Conservation (phyloP, 2,888 invertebrate species). For the Halictus quadricinctus region DNA sequence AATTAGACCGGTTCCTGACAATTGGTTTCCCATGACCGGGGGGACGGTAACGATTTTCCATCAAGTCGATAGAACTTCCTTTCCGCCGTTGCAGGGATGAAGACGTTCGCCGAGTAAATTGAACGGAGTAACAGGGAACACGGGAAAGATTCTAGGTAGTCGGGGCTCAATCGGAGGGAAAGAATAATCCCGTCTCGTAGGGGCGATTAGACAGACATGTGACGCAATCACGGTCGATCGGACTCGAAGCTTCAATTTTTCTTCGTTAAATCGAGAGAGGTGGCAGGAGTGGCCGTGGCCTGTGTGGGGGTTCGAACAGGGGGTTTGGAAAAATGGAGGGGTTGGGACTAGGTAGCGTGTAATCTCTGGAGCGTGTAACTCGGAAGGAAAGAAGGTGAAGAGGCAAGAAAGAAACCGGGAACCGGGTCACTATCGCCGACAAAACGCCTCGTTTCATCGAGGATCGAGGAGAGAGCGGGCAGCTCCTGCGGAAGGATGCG, state of each 20-base stretch:
- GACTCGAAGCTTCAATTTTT: conserved; percentile 29
- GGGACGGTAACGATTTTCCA: background rate
- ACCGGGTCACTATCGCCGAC: conserved; percentile 45
- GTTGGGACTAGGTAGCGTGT: background rate
- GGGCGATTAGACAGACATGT: conserved; percentile 45
- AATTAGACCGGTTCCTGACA: background rate
- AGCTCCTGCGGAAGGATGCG: conserved; percentile 52
- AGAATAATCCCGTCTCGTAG: conserved; percentile 10
- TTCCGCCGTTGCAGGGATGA: conserved; percentile 15
- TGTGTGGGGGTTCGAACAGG: background rate
- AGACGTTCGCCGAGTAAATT: conserved; percentile 27
- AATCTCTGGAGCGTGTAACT: conserved; percentile 33
- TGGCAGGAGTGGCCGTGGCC: background rate
- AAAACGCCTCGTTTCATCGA: conserved; percentile 58
- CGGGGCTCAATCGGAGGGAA: background rate
- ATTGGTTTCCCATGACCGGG: background rate
- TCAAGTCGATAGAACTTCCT: conserved; percentile 10
- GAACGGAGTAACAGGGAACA: conserved; percentile 23
- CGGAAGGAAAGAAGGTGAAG: conserved; percentile 16
- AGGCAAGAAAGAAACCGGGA: conserved; percentile 16
- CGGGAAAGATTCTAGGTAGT: background rate
- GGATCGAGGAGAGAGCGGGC: conserved; percentile 40
- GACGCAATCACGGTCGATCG: conserved; percentile 53
- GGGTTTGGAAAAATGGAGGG: background rate
- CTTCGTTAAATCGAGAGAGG: conserved; percentile 42